Evolutionary conservation across 1,140 invertebrate genomes (phyloP).

Genomic region (Caenorhabditis latens): DNA sequence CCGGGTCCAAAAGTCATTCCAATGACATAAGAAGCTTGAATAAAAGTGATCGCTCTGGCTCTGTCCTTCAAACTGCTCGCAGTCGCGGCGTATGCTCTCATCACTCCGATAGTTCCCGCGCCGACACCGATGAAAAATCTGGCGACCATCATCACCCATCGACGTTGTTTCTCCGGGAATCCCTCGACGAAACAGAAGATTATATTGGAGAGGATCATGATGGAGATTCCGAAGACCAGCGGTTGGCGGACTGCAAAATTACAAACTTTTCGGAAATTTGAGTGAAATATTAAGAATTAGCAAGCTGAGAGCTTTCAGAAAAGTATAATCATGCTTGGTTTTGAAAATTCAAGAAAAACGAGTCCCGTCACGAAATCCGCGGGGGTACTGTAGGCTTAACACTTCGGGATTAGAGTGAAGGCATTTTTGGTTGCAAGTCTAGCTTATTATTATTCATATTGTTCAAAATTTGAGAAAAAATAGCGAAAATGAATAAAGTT

Average conservation of each 20-base stretch:
- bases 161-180: conserved; percentile 30
- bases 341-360: no score
- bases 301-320: no score
- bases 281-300: no score
- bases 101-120: conserved; percentile 53
- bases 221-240: conserved; percentile 47
- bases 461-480: no score
- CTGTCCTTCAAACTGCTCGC: conserved; percentile 53
- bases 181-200: conserved; percentile 58
- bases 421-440: no score
- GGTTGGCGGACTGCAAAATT: conserved; percentile 59
- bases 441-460: no score
- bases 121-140: conserved; percentile 56
- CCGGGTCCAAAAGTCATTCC: conserved; percentile 59
- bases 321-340: no score
- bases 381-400: no score
- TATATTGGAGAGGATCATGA: conserved; percentile 55
- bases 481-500: no score
- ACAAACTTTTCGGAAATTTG: neutral
- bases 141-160: conserved; percentile 61
- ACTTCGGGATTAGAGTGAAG: no score
- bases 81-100: conserved; percentile 61
- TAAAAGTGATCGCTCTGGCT: conserved; percentile 57
- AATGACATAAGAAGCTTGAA: conserved; percentile 58
- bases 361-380: no score